These are phyloP conservation scores for Drosophila athabasca DNA, from an alignment of 1,140 invertebrate species.

Conservation along the genomic window DNA sequence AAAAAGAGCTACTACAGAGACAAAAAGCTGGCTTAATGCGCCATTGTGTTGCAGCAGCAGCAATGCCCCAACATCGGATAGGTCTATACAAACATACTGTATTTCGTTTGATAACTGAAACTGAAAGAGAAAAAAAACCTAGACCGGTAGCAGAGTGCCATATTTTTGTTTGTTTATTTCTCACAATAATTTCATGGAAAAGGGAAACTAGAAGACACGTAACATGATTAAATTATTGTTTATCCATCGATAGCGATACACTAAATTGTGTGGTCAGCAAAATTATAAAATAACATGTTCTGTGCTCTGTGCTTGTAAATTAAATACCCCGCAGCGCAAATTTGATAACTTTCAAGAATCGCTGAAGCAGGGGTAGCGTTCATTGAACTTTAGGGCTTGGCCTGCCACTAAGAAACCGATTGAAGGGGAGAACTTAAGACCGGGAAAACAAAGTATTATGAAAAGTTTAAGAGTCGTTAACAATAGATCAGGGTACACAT, in stretches of 20 bases:
- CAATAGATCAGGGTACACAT: background rate
- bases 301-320: constrained; percentile 24
- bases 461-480: background rate
- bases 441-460: background rate
- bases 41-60: constrained; percentile 72
- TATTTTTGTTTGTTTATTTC: constrained; percentile 24
- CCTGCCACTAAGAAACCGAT: background rate
- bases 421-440: background rate
- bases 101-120: constrained; percentile 43
- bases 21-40: constrained; percentile 61
- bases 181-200: constrained; percentile 23
- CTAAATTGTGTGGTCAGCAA: constrained; percentile 29
- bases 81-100: constrained; percentile 2
- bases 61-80: constrained; percentile 14
- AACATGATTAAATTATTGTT: constrained; percentile 43
- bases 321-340: background rate
- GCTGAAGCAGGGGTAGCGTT: constrained; percentile 12
- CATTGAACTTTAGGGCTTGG: constrained; percentile 37
- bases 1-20: constrained; percentile 12
- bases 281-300: constrained; percentile 33
- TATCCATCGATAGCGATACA: constrained; percentile 49
- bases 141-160: constrained; percentile 30
- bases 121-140: constrained; percentile 19
- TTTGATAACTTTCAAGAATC: constrained; percentile 38
- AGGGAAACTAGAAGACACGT: constrained; percentile 65